Evolutionary conservation across 1,140 invertebrate genomes (phyloP).

Genomic region (Heterodera schachtii): DNA sequence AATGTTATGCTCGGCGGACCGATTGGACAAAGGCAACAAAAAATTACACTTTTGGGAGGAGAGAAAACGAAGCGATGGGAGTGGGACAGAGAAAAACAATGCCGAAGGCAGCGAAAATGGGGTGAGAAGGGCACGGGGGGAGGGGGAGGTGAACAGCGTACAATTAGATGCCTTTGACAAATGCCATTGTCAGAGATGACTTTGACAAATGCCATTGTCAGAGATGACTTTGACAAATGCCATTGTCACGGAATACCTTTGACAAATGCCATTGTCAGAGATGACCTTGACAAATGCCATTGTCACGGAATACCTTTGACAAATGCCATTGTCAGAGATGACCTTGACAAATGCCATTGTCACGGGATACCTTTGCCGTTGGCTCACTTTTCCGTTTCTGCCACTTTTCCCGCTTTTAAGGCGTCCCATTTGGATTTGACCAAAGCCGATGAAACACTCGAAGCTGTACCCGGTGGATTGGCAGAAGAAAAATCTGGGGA

Average conservation of each 20-base stretch:
- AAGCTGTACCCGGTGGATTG: neutral
- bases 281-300: no score
- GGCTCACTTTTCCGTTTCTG: neutral
- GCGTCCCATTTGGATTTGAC: neutral
- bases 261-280: no score
- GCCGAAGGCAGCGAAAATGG: neutral
- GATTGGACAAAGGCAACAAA: neutral
- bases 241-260: no score
- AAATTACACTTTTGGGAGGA: neutral
- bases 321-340: no score
- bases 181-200: no score
- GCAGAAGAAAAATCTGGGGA: neutral
- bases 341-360: no score
- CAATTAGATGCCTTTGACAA: neutral
- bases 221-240: no score
- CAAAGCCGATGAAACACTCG: neutral
- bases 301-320: no score
- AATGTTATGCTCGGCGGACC: constrained; percentile 26
- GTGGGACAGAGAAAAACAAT: neutral
- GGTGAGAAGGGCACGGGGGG: neutral
- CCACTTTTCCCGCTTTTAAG: neutral
- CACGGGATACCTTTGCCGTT: no score
- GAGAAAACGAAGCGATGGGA: neutral
- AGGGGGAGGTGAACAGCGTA: neutral
- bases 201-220: no score